Evolutionary conservation across 2,888 invertebrate genomes (phyloP), one percentile per base, ranked within the genome.

Genomic region (Chrysopilus asiliformis): DNA sequence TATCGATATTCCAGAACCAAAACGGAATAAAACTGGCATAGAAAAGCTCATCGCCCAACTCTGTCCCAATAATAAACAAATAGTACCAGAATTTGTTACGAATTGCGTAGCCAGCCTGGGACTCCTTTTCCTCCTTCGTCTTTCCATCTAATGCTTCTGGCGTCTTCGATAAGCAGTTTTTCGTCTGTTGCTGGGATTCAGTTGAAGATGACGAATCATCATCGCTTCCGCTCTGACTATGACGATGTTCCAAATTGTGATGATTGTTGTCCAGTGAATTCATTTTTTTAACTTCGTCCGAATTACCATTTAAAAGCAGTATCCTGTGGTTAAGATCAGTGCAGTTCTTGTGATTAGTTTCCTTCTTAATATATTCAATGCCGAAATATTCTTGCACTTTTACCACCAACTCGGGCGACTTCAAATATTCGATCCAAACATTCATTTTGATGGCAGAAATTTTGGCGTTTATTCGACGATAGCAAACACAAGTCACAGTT

Each of bases 1-100:
- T 82, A 64, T 91, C 91, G 39, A 91, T 71, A 61, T 91, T 93
- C 91, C 91, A 93, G 55, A 89, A 83, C 80, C 87, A 86, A 60
- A 87, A 87, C 2, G 91, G 87, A 53, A 90, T 89, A 55, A 90
- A 89, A n/a, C 76, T 71, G 2, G 82, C 77, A 62, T 91, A 93
- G 60, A 93, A 93, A 43, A 81, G 69, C 65, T 91, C 91, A 64
- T 91, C 89, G 1, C 91, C 91, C 14, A 93, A 64, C 42, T 80
- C 79, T 0, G 90, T 87, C 13, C 89, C 90, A 53, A 90, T 70
- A 14, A 76, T 61, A 58, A 91, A 91, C 43, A 90, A 53, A 58
- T 81, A 84, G 64, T 85, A 85, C 79, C 89, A 84, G 53, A 83
- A 79, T 52, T 70, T 72, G 58, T 81, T 84, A 31, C 68, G 71